Conservation (phyloP, 2,888 invertebrate genomes). For the Odontocolon sp. region DNA sequence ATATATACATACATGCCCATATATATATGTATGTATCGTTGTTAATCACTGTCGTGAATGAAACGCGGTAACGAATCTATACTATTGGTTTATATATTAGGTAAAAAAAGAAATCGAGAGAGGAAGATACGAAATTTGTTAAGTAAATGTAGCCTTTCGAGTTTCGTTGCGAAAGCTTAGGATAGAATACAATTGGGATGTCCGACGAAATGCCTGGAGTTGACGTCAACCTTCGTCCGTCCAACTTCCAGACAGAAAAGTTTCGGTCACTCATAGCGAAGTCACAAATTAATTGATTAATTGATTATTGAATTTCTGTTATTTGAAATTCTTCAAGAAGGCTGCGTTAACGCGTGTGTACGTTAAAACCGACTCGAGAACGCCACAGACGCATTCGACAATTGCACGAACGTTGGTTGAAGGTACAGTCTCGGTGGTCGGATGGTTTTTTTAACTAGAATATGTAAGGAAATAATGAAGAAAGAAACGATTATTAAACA, state of each 20-base stretch:
- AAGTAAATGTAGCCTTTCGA: neutral
- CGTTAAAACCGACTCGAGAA: neutral
- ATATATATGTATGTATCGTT: neutral
- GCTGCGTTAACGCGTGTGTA: neutral
- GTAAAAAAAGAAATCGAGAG: neutral
- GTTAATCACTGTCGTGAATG: conserved; percentile 6
- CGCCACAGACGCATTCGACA: neutral
- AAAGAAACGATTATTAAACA: conserved; percentile 19
- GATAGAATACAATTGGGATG: neutral
- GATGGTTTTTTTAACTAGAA: neutral
- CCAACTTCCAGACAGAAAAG: neutral
- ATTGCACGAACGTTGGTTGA: conserved; percentile 7
- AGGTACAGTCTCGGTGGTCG: neutral
- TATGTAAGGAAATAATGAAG: conserved; percentile 27
- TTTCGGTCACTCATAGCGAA: neutral
- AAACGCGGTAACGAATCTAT: conserved; percentile 24
- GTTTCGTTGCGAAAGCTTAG: neutral
- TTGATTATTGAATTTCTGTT: too few species aligned
- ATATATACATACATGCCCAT: conserved; percentile 16
- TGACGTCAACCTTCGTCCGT: neutral
- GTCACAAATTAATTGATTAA: too few species aligned
- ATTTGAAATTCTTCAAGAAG: too few species aligned
- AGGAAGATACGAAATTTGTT: neutral
- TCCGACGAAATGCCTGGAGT: neutral
- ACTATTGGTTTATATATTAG: conserved; percentile 5